Conservation (phyloP, 2,797 vertebrate genomes). For the Hypotaenidia okinawae region DNA sequence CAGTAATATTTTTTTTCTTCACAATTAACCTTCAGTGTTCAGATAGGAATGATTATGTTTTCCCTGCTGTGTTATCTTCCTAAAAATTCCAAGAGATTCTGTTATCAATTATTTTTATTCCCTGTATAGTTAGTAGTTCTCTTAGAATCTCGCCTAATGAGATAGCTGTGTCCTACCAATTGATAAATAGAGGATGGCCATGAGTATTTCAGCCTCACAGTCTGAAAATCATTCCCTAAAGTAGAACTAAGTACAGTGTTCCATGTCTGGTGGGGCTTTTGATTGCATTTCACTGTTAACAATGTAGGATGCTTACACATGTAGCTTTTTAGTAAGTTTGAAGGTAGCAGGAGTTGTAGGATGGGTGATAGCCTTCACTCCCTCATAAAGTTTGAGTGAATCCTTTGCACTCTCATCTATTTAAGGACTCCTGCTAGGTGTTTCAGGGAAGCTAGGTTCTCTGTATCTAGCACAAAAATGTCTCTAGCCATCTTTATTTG, state of each 20-base stretch:
- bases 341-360: constrained; percentile 76
- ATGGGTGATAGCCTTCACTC: constrained; percentile 75
- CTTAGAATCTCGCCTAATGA: neutral
- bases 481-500: neutral
- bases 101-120: neutral
- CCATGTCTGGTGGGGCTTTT: constrained; percentile 51
- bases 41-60: neutral
- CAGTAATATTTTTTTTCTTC: neutral
- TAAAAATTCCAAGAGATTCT: neutral
- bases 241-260: neutral
- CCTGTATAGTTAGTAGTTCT: neutral
- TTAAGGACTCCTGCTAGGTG: neutral
- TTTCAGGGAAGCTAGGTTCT: neutral
- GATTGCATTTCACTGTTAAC: constrained; percentile 79
- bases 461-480: neutral
- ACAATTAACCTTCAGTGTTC: neutral
- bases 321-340: constrained; percentile 61
- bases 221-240: neutral
- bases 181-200: neutral
- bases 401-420: neutral
- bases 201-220: neutral
- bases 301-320: constrained; percentile 50
- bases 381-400: constrained; percentile 67
- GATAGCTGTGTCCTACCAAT: neutral
- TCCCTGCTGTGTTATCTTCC: neutral